Evolutionary conservation across 2,113 vertebrate genomes (phyloP).

Genomic region (Pseudopodoces humilis): DNA sequence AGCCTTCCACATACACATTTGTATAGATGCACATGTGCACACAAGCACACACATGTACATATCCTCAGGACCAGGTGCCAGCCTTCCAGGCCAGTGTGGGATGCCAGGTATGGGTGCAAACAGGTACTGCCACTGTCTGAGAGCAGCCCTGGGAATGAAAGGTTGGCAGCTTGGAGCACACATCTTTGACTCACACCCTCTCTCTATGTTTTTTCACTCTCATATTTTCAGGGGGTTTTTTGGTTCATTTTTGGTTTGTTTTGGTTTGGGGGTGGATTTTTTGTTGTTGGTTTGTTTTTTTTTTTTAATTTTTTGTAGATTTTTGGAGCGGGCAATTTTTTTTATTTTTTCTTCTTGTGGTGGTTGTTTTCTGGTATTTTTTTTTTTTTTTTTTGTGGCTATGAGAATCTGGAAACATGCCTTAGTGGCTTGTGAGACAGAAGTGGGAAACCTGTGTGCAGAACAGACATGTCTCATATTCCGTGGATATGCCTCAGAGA

Average conservation of each 20-base stretch:
- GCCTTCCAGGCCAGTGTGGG: background rate
- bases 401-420: background rate
- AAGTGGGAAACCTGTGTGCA: background rate
- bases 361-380: background rate
- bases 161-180: background rate
- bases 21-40: accelerated
- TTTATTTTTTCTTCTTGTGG: background rate
- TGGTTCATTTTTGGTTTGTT: background rate
- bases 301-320: background rate
- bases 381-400: background rate
- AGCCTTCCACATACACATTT: background rate
- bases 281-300: background rate
- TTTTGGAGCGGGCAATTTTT: background rate
- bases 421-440: background rate
- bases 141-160: background rate
- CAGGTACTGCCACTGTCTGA: background rate
- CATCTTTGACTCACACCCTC: background rate
- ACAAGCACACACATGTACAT: accelerated
- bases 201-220: background rate
- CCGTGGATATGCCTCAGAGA: background rate
- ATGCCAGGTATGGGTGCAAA: background rate
- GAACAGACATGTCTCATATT: accelerated
- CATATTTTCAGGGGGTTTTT: too few species aligned
- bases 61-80: background rate
- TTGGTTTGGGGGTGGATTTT: background rate